Conservation (phyloP, 2,888 invertebrate species). For the Lymantria monacha region DNA sequence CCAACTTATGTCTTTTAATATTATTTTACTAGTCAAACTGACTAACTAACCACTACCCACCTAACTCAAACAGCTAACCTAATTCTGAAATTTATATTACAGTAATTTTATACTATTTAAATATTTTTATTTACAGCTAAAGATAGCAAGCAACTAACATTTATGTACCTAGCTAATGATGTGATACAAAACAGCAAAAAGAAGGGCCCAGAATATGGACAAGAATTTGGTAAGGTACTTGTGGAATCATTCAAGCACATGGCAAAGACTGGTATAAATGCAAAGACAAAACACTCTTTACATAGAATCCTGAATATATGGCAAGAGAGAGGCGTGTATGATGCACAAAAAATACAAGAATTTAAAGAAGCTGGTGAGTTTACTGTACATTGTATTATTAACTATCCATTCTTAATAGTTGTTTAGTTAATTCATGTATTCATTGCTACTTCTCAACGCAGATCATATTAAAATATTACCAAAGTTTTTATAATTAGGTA, state of each 20-base stretch:
- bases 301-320: conserved; percentile 93
- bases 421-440: background rate
- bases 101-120: too few species aligned
- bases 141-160: conserved; percentile 92
- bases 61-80: too few species aligned
- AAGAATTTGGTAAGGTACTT: conserved; percentile 91
- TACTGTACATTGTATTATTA: background rate
- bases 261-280: conserved; percentile 86
- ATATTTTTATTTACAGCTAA: conserved; percentile 83
- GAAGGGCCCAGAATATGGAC: conserved; percentile 97
- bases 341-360: conserved; percentile 89
- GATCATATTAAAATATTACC: too few species aligned
- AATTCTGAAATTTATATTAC: too few species aligned
- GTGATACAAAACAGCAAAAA: conserved; percentile 99
- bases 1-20: too few species aligned
- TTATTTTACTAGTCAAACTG: too few species aligned
- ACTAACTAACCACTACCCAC: too few species aligned
- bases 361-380: conserved; percentile 84
- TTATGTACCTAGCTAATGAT: conserved; percentile 99
- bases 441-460: background rate
- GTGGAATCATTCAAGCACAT: conserved; percentile 93
- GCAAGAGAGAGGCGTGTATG: conserved; percentile 96
- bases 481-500: too few species aligned
- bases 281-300: conserved; percentile 91
- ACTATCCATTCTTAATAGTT: background rate